Evolutionary conservation across 2,113 vertebrate genomes (phyloP).

Genomic region (Phaetusa simplex): DNA sequence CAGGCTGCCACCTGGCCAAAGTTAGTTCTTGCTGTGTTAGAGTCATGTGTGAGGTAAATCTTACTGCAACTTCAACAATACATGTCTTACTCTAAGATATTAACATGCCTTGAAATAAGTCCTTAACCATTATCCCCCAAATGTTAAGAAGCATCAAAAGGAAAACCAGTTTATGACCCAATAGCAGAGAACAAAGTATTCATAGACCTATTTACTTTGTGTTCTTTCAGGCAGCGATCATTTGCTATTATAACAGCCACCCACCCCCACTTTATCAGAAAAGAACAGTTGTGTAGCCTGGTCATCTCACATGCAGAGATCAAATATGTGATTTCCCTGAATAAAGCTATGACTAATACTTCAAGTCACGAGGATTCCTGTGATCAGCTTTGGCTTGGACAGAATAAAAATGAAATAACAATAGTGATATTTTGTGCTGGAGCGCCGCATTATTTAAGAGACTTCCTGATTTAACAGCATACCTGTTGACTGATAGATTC

Average conservation of each 20-base stretch:
- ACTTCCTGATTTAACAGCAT: background rate
- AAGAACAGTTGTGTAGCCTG: background rate
- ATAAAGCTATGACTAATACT: background rate
- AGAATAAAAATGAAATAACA: background rate
- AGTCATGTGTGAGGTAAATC: background rate
- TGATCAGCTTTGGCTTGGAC: background rate
- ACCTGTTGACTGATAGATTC: background rate
- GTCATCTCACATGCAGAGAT: background rate
- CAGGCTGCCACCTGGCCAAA: background rate
- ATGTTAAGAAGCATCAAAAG: background rate
- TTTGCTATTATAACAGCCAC: background rate
- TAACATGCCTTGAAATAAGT: background rate
- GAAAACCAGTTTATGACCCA: background rate
- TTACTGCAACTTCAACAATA: background rate
- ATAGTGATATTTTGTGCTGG: background rate
- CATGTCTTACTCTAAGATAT: background rate
- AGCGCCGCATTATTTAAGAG: background rate
- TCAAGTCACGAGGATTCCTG: background rate
- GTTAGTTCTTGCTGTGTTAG: background rate
- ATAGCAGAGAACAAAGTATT: background rate
- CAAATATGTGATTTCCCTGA: background rate
- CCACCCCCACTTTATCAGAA: background rate
- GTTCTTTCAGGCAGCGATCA: background rate
- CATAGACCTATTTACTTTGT: background rate
- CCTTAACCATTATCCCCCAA: background rate